These are phyloP conservation scores for Phyllostomus discolor DNA, from an alignment of 2,113 vertebrate species.

Conservation along the genomic window DNA sequence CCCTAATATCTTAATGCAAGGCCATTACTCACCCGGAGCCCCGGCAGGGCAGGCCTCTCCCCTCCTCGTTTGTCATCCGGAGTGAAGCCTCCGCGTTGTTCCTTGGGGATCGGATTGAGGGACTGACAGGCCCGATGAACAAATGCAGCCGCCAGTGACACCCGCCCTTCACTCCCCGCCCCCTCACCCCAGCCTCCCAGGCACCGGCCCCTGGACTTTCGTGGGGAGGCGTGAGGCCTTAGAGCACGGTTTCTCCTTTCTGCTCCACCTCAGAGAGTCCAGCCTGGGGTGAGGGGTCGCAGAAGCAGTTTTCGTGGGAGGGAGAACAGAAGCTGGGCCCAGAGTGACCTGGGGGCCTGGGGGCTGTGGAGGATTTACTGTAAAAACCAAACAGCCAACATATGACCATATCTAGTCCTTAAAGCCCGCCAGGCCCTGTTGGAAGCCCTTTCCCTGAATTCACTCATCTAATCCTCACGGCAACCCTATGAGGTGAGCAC, in stretches of 20 bases:
- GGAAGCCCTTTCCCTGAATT: background rate
- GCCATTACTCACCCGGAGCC: constrained; percentile 75
- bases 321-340: background rate
- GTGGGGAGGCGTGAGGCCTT: background rate
- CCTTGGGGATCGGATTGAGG: constrained; percentile 61
- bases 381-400: background rate
- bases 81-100: constrained; percentile 40
- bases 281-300: background rate
- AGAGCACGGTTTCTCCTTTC: background rate
- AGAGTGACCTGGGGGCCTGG: background rate
- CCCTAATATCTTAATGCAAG: constrained; percentile 82
- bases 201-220: background rate
- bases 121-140: constrained; percentile 47
- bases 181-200: background rate
- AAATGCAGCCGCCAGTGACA: background rate
- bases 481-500: background rate
- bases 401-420: background rate
- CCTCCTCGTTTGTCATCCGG: constrained; percentile 71
- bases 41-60: constrained; percentile 38
- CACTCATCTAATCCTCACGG: background rate
- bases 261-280: background rate
- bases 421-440: background rate
- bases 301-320: too few relatives aligned
- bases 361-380: background rate
- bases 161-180: background rate